Base-by-base conservation (phyloP, 1,140 invertebrate genomes). In the Camponotus pennsylvanicus region DNA sequence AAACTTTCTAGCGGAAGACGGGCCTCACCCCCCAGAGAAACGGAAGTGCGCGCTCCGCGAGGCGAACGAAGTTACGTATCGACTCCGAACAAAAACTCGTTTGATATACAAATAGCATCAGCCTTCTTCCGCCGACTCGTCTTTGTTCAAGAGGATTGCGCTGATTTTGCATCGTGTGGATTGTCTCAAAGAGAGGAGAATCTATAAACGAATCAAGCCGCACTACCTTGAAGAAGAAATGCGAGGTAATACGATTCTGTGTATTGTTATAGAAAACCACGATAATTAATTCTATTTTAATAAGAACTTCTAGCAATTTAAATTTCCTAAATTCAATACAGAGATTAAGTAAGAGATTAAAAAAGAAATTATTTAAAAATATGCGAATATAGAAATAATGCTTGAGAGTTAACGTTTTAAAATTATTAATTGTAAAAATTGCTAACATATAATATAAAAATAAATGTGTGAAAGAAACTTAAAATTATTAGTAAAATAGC, bases 1-100 rank as follows among this genome's bases (percentile, higher is more conserved):
- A 88, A 89, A 91, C 86, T 90, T 92, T 89, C 32, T 64, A 34
- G 77, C 52, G 42, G 40, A 78, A 69, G 49, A 83, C 37, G 77
- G 37, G 42, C 18, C 87, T 90, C 86, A 69, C 52, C 85, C 61
- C 59, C 76, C 73, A 73, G 87, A 88, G 73, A 87, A 86, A 70
- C 63, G 42, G 85, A 90, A 90, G 73, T 77, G 34, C 57, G 70
- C 71, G 77, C 61, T 63, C 27, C 76, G 61, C 70, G 70, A 86
- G 37, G 55, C 78, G 83, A 77, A 82, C 78, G 70, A 88, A 88
- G 85, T 88, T 88, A 75, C 59, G 87, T 78, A 71, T 82, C 77
- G 70, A 75, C 63, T 71, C 32, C 42, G 70, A 64, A 86, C 85
- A 77, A 86, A 77, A 86, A 80, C 79, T 83, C 79, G 69, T 88